Evolutionary conservation across 1,140 invertebrate genomes (phyloP).

Genomic region (Brachionus plicatilis): DNA sequence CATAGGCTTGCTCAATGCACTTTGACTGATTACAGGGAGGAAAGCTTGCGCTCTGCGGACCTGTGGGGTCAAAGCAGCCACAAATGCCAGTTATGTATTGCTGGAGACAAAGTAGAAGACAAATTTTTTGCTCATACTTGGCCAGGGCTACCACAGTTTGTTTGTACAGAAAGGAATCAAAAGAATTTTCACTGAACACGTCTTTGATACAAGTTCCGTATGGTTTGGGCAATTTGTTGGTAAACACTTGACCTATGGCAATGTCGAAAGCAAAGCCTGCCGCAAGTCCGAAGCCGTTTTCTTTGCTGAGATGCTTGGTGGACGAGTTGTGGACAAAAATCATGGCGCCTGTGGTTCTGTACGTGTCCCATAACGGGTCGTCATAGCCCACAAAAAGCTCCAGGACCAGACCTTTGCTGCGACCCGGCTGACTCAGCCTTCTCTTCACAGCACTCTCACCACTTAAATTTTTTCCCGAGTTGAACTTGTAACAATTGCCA

Average conservation of each 20-base stretch:
- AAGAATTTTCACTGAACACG: background rate
- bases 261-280: background rate
- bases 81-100: background rate
- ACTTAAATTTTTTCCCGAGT: constrained; percentile 5
- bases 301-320: background rate
- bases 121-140: constrained; percentile 2
- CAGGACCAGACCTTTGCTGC: background rate
- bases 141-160: background rate
- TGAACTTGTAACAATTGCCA: constrained; percentile 32
- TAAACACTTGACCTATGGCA: background rate
- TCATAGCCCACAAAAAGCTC: background rate
- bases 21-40: background rate
- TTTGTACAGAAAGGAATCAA: background rate
- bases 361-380: background rate
- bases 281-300: background rate
- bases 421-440: background rate
- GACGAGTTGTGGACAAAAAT: constrained; percentile 8
- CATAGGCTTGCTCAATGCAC: background rate
- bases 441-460: background rate
- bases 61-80: background rate
- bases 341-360: background rate
- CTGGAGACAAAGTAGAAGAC: background rate
- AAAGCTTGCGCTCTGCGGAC: background rate
- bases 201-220: background rate
- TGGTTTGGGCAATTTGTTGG: background rate